Evolutionary conservation across 1,140 invertebrate genomes (phyloP).

Genomic region (Lordiphosa collinella): DNA sequence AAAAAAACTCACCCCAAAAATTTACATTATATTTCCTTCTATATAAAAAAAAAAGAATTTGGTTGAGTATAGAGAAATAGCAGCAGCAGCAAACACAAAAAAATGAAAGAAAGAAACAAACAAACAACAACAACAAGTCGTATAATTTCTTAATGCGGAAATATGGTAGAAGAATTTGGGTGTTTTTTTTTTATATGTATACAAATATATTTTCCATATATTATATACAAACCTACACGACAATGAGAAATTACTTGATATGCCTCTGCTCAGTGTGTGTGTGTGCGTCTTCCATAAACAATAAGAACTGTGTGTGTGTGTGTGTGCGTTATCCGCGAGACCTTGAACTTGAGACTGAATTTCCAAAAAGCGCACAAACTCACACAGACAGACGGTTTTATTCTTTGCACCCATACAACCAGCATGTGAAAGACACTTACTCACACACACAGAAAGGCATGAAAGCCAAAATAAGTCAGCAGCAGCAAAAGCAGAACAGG

Average conservation of each 20-base stretch:
- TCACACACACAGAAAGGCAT: conserved; percentile 34
- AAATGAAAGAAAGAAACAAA: conserved; percentile 12
- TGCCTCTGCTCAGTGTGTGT: conserved; percentile 18
- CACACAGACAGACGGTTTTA: conserved; percentile 24
- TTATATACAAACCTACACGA: conserved; percentile 38
- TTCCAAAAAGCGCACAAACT: conserved; percentile 74
- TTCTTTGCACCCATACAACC: conserved; percentile 13
- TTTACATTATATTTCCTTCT: conserved; percentile 13
- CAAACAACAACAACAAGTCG: conserved; percentile 25
- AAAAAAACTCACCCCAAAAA: conserved; percentile 6
- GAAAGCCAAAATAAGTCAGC: conserved; percentile 69
- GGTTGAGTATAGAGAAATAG: conserved; percentile 48
- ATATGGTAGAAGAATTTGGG: conserved; percentile 65
- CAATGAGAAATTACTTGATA: conserved; percentile 48
- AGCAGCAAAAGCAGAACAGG: conserved; percentile 54
- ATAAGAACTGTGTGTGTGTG: conserved; percentile 40
- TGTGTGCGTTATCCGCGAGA: conserved; percentile 73
- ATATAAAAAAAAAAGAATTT: conserved; percentile 34
- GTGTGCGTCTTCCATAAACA: conserved; percentile 29
- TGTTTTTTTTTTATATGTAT: conserved; percentile 25
- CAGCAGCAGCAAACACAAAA: conserved; percentile 29
- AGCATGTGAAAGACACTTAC: conserved; percentile 22
- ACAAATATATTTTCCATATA: not conserved
- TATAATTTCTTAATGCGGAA: conserved; percentile 70
- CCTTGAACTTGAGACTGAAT: conserved; percentile 80